Base-by-base conservation (phyloP, 2,797 vertebrate species). In the Phoeniculus purpureus region DNA sequence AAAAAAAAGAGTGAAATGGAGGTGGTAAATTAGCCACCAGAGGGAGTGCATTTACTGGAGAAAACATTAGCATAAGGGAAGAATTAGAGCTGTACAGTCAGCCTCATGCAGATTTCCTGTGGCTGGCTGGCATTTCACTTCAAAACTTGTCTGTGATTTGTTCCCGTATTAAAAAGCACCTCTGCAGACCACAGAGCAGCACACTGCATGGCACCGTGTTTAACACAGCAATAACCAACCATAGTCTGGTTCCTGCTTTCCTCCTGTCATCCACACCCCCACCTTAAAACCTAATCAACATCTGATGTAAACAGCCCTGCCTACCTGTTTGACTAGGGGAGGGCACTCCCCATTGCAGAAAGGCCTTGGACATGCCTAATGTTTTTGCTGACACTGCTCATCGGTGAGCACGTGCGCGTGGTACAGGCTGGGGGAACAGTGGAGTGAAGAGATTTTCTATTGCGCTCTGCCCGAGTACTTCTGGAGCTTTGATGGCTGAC, bases 11-110 rank as follows among this genome's bases (percentile, higher is more conserved):
- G 20, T 12, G 55, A 68, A 61, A 74, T 17, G 7, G 75, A 84
- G 64, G 55, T 2, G 22, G 68, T 26, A 67, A 81, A 87, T 73
- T 50, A 89, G 34, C 90, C 95, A 87, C 55, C 76, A 96, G 95
- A 94, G 93, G 95, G 94, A 95, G 94, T 0, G 31, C 90, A 26
- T 7, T 82, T 75, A 65, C 68, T 47, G 58, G 3, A 48, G 71
- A 80, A 15, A 45, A 34, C 45, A 3, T 2, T 3, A 6, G 7
- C 5, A 1, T 7, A 8, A 77, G 29, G 12, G 79, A 52, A 64
- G 45, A 43, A 59, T 76, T 27, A 26, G 27, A 59, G 67, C 2
- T 11, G 9, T 27, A 12, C 7, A 88, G 58, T 43, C 23, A n/a
- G 1, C 15, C 16, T 82, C 29, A 15, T 1, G 3, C 26, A 16